Evolutionary conservation across 2,113 vertebrate genomes (phyloP).

Genomic region (Morphnarchus princeps): DNA sequence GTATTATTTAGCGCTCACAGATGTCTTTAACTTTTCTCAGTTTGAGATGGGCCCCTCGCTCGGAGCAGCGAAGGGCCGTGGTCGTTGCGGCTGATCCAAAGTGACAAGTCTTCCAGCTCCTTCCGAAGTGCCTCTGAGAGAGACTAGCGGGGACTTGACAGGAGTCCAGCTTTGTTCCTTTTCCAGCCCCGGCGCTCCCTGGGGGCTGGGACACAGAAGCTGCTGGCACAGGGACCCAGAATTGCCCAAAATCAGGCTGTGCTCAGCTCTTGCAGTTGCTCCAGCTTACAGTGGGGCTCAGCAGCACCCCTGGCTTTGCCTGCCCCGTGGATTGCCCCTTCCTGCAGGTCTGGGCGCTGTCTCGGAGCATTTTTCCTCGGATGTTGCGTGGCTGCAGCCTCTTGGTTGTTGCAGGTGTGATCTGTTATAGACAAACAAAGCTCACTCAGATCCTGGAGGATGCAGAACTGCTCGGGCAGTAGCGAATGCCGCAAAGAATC

Average conservation of each 20-base stretch:
- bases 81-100: not conserved
- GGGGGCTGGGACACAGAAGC: not conserved
- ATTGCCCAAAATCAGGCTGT: not conserved
- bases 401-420: accelerated
- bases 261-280: not conserved
- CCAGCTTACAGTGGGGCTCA: accelerated
- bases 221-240: not conserved
- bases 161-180: not conserved
- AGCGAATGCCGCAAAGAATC: accelerated
- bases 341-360: accelerated
- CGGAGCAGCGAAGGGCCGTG: not conserved
- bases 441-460: not conserved
- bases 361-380: accelerated
- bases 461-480: not conserved
- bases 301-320: not conserved
- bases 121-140: not conserved
- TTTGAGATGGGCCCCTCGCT: not conserved
- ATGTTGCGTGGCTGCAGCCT: accelerated
- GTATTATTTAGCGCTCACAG: slow-evolving; percentile 45
- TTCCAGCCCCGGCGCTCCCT: accelerated
- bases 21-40: slow-evolving; percentile 26
- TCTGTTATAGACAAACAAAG: not conserved
- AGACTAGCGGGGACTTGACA: not conserved
- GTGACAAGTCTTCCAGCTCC: slow-evolving; percentile 35
- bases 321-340: not conserved